Conservation (phyloP, 2,888 invertebrate species). For the Danaus chrysippus region DNA sequence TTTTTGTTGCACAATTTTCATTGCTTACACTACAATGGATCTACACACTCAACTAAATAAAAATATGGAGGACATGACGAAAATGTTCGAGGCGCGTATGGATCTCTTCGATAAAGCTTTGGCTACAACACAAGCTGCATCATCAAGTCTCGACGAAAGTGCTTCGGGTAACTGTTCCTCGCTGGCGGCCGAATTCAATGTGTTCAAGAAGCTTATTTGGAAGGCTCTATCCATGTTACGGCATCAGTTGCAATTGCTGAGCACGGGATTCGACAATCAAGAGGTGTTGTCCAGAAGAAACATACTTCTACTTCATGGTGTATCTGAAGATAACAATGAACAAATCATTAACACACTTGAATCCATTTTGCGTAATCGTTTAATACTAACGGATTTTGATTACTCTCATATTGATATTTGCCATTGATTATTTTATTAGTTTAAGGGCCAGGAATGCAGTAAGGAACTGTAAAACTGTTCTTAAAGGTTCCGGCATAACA, state of each 20-base stretch:
- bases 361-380: neutral
- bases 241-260: slow-evolving; percentile 9
- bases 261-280: slow-evolving; percentile 9
- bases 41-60: neutral
- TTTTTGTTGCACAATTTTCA: no score
- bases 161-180: no score
- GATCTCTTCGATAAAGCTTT: neutral
- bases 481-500: neutral
- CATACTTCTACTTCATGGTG: slow-evolving; percentile 13
- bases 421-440: no score
- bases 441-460: neutral
- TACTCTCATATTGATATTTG: slow-evolving; percentile 6
- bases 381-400: no score
- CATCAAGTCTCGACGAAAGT: no score
- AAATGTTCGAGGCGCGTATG: neutral
- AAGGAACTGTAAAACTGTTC: neutral
- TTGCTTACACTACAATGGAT: no score
- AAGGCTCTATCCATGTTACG: slow-evolving; percentile 6
- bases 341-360: neutral
- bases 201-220: slow-evolving; percentile 7
- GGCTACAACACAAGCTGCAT: neutral
- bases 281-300: slow-evolving; percentile 5
- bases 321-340: slow-evolving; percentile 8
- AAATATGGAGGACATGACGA: neutral
- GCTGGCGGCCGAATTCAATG: neutral